Conservation (phyloP, 2,797 vertebrate species). For the Semaprochilodus insignis region DNA sequence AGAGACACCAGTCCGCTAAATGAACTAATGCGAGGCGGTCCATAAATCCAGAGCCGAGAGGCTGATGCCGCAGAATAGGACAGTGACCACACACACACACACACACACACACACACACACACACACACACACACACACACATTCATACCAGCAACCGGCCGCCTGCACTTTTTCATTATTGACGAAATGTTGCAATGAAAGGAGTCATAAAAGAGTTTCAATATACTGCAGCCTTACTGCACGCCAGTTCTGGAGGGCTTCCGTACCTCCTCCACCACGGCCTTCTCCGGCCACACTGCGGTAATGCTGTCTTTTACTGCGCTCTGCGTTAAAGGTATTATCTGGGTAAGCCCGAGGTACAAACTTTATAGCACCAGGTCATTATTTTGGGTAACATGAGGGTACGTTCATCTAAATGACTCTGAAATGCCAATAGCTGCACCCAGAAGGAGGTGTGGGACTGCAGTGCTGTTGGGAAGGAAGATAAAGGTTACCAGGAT, state of each 20-base stretch:
- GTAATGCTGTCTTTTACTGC: too few relatives aligned
- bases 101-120: not conserved
- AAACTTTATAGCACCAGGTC: too few relatives aligned
- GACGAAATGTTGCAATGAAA: conserved; percentile 24
- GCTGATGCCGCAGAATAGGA: conserved; percentile 28
- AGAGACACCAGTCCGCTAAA: conserved; percentile 34
- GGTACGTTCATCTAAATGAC: too few relatives aligned
- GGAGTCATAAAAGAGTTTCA: conserved; percentile 18
- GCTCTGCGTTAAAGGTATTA: too few relatives aligned
- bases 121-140: conserved; percentile 12
- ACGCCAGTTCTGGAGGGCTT: not conserved
- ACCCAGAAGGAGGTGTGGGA: too few relatives aligned
- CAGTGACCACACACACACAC: conserved; percentile 23
- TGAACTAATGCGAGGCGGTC: conserved; percentile 34
- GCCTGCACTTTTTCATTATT: conserved; percentile 29
- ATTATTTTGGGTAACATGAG: too few relatives aligned
- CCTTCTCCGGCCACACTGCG: not conserved
- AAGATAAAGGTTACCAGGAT: too few relatives aligned
- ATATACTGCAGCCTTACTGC: not conserved
- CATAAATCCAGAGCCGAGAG: conserved; percentile 12
- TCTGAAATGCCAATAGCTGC: too few relatives aligned
- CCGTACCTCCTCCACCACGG: not conserved
- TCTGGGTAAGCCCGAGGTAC: too few relatives aligned
- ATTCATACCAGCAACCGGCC: not conserved
- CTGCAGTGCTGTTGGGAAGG: too few relatives aligned